These are phyloP conservation scores for Falcunculus frontatus DNA, from an alignment of 2,113 vertebrate genomes.

Conservation along the genomic window DNA sequence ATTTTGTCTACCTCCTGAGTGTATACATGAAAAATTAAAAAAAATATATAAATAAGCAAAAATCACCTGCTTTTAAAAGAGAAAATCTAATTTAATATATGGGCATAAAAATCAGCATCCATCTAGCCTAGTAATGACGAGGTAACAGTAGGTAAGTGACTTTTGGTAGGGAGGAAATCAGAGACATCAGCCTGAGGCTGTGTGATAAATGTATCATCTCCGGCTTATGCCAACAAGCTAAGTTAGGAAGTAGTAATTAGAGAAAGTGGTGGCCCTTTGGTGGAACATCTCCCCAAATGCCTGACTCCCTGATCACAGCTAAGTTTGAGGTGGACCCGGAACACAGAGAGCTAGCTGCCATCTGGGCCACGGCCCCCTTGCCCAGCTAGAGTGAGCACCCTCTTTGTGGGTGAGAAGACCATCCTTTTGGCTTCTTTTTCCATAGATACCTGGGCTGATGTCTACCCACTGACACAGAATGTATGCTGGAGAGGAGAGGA, in stretches of 20 bases:
- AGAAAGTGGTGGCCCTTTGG: not conserved
- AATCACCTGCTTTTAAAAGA: not conserved
- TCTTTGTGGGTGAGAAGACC: not conserved
- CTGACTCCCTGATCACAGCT: not conserved
- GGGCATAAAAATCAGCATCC: not conserved
- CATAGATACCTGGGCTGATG: fast-evolving
- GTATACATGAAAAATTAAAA: not conserved
- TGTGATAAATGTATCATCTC: not conserved
- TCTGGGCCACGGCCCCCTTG: not conserved
- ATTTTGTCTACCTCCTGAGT: not conserved
- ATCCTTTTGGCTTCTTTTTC: not conserved
- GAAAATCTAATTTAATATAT: not conserved
- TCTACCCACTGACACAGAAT: not conserved
- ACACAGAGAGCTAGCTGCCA: not conserved
- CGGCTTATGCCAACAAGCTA: not conserved
- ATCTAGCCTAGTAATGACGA: not conserved
- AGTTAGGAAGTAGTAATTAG: not conserved
- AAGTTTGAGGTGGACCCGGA: not conserved
- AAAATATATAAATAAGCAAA: not conserved
- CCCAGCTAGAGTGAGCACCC: not conserved
- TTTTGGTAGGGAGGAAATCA: not conserved
- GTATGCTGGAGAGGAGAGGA: not conserved
- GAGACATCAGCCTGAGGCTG: not conserved
- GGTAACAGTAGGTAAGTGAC: not conserved
- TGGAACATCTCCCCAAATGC: not conserved